Base-by-base conservation (phyloP, 2,888 invertebrate species). In the Sinohyriopsis cumingii region DNA sequence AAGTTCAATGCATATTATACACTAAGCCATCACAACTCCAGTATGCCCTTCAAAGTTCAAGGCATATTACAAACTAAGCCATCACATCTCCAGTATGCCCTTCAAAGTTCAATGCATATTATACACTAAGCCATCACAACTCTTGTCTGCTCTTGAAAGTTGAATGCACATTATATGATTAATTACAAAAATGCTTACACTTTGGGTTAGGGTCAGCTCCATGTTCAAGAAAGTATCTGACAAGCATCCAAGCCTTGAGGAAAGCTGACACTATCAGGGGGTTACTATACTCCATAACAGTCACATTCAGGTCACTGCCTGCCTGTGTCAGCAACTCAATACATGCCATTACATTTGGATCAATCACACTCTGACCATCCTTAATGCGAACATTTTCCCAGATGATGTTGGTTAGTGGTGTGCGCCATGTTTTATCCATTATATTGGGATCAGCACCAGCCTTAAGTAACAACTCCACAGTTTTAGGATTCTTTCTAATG, bases 401-500 rank as follows among this genome's bases (percentile, higher is more conserved):
- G 33, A 86, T 77, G 54, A 85, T 71, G 64, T 82, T 84, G 22
- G 86, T 86, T 63, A 87, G 69, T 24, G 84, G 83, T 20, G 82
- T 84, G 22, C 83, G 77, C 3, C 85, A 80, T 3, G 79, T 76
- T 15, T 69, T 74, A 68, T 86, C 86, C 53, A 84, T 59, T 0
- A 76, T 79, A 68, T 84, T 83, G 20, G 80, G 73, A 63, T 82
- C 75, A 18, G 85, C 80, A 12, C 85, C 85, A 1, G 79, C 79
- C 4, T 77, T 69, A 22, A 86, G 67, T 56, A 87, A 73, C 22
- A 76, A 25, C 66, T 84, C 80, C 12, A 84, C 80, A 5, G 79
- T 81, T 3, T 64, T 67, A 19, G 78, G 72, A 68, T 84, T 80
- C 33, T 78, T 81, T 28, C 79, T 75, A 5, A 81, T 25, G 45